Evolutionary conservation across 2,797 vertebrate species (phyloP), one percentile per base, ranked within the genome.

Genomic region (Gallirallus australis): DNA sequence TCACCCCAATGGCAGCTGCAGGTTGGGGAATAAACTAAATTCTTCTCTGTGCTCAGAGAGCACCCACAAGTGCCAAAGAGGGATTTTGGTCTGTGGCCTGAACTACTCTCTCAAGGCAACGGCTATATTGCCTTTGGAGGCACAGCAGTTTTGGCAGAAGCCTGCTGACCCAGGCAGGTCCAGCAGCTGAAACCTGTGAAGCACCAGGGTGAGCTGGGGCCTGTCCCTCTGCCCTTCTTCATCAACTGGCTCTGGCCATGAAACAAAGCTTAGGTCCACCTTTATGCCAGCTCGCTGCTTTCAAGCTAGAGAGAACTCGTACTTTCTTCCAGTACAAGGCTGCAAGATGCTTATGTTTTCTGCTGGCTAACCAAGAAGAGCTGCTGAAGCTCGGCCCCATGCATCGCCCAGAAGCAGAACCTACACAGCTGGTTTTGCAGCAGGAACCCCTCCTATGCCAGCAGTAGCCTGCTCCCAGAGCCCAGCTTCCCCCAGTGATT

Each of bases 1-100:
- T 69, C 82, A 52, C 56, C 78, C 75, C 78, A 56, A 7, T 65
- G 92, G 57, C 72, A 65, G 76, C 68, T 87, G 75, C 64, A 56
- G 75, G 69, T 42, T 71, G 64, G 66, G 85, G 87, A 94, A 94
- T 95, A 95, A 95, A 91, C 37, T 30, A 69, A 82, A 25, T 39
- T 78, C 48, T 82, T 85, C 35, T 66, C 31, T 1, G 2, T 48
- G 20, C 73, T 84, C 3, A 1, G 35, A 76, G 35, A 83, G 90
- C 80, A 93, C 63, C 77, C 82, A 93, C 15, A 1, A 5, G 10
- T 0, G 2, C 47, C 63, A 31, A 53, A 54, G 25, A 85, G 42
- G 56, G 37, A 68, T 71, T 86, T 86, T 69, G 82, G 56, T 18
- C 45, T 69, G 10, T 4, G 16, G 56, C 17, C 14, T 28, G 21